phyloP scores from a whole-genome alignment of 2,113 vertebrate species.

The Strix uralensis region DNA sequence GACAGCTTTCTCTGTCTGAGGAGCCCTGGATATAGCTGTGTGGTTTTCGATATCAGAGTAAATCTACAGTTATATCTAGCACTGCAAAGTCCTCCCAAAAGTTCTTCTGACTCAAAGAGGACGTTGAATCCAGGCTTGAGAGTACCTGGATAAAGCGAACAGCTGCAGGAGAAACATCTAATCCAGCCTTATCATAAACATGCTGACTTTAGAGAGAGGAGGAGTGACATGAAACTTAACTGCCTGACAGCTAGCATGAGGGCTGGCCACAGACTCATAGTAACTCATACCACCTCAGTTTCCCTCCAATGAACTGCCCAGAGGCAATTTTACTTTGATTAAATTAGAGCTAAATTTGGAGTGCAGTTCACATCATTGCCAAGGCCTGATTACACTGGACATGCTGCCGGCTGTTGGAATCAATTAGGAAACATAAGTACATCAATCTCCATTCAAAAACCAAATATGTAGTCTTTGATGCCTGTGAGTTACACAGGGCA shows the following conservation, averaged over 20 bases:
- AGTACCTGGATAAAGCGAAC: neutral
- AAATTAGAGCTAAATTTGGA: neutral
- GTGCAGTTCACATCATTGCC: neutral
- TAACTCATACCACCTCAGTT: neutral
- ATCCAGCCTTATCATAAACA: neutral
- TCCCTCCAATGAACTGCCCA: neutral
- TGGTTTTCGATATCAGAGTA: neutral
- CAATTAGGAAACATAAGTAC: neutral
- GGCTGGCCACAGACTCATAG: neutral
- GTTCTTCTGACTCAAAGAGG: neutral
- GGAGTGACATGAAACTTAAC: neutral
- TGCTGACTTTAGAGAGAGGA: neutral
- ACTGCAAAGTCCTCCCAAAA: neutral
- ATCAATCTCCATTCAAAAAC: neutral
- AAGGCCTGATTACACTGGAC: neutral
- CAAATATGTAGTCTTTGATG: neutral
- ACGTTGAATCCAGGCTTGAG: neutral
- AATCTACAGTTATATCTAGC: neutral
- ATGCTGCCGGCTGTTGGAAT: rapidly evolving
- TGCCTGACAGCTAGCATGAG: neutral
- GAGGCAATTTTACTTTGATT: neutral
- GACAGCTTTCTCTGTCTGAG: neutral
- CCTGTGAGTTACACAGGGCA: neutral
- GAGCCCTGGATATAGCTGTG: neutral
- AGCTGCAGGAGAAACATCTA: neutral